Conservation (phyloP, 1,140 invertebrate species). For the Ectropis grisescens region DNA sequence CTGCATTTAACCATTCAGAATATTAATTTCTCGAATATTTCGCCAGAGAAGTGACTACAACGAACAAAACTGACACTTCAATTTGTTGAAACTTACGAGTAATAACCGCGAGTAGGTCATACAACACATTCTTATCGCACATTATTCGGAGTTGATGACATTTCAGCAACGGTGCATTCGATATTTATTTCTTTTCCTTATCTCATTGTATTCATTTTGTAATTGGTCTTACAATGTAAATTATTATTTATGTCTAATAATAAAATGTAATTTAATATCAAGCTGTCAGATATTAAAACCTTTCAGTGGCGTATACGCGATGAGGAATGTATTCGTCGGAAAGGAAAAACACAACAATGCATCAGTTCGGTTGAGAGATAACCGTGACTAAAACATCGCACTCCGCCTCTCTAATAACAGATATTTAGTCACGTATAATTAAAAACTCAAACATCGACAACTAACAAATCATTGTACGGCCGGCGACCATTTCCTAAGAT, state of each 20-base stretch:
- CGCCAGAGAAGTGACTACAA: conserved; percentile 8
- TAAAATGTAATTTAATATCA: conserved; percentile 16
- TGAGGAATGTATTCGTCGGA: conserved; percentile 6
- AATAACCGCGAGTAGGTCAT: conserved; percentile 40
- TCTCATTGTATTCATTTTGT: conserved; percentile 11
- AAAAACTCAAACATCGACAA: conserved; percentile 62
- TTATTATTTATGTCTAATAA: conserved; percentile 8
- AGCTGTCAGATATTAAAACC: conserved; percentile 23
- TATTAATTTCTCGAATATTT: conserved; percentile 1
- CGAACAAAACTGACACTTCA: conserved; percentile 33
- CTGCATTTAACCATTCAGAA: no score
- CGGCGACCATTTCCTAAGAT: conserved; percentile 22
- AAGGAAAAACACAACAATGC: conserved; percentile 5
- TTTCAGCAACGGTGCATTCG: conserved; percentile 40
- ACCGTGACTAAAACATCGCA: conserved; percentile 36
- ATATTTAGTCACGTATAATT: conserved; percentile 61
- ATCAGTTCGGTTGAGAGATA: conserved; percentile 14
- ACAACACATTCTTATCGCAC: no score
- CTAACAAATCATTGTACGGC: conserved; percentile 42
- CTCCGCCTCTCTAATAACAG: conserved; percentile 44
- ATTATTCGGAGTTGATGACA: no score
- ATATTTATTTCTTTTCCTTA: conserved; percentile 25
- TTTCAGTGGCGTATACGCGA: conserved; percentile 7
- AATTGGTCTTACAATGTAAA: conserved; percentile 9
- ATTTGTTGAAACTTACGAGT: conserved; percentile 37